Conservation (phyloP, 2,888 invertebrate genomes). For the Rhimphoctona megacephalus region DNA sequence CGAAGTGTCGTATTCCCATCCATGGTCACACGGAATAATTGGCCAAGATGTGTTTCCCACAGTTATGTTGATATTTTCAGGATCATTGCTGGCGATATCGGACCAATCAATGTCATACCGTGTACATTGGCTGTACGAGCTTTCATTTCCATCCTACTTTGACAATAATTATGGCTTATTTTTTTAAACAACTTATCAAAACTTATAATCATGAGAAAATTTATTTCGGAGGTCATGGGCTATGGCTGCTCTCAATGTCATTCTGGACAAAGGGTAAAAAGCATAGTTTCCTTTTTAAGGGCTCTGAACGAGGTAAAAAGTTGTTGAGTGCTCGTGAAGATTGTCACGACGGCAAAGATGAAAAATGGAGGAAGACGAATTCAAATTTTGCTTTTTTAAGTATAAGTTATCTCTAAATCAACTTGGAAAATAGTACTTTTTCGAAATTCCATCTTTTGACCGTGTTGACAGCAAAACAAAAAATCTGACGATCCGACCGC, state of each 20-base stretch:
- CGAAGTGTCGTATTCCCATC: slow-evolving; percentile 92
- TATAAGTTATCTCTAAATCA: too few relatives aligned
- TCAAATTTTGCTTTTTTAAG: too few relatives aligned
- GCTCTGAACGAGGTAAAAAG: neutral
- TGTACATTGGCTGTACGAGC: slow-evolving; percentile 89
- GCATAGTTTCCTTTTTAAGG: neutral
- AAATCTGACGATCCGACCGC: too few relatives aligned
- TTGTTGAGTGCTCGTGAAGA: neutral
- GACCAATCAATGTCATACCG: slow-evolving; percentile 90
- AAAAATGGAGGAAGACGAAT: too few relatives aligned
- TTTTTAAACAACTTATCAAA: neutral
- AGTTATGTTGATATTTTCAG: slow-evolving; percentile 78
- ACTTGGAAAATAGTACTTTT: too few relatives aligned
- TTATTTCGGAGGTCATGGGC: neutral
- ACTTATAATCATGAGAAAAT: neutral
- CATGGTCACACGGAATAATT: slow-evolving; percentile 89
- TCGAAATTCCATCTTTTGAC: too few relatives aligned
- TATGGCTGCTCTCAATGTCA: slow-evolving; percentile 68
- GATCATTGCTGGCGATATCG: slow-evolving; percentile 72
- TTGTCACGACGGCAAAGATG: neutral
- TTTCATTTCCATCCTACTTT: slow-evolving; percentile 82
- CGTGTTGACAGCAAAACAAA: too few relatives aligned
- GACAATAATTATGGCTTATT: slow-evolving; percentile 62
- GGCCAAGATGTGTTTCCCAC: slow-evolving; percentile 87
- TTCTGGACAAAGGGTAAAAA: neutral